Evolutionary conservation across 2,888 invertebrate species (phyloP), one percentile per base, ranked within the genome.

Genomic region (Drosophila flavopinicola): DNA sequence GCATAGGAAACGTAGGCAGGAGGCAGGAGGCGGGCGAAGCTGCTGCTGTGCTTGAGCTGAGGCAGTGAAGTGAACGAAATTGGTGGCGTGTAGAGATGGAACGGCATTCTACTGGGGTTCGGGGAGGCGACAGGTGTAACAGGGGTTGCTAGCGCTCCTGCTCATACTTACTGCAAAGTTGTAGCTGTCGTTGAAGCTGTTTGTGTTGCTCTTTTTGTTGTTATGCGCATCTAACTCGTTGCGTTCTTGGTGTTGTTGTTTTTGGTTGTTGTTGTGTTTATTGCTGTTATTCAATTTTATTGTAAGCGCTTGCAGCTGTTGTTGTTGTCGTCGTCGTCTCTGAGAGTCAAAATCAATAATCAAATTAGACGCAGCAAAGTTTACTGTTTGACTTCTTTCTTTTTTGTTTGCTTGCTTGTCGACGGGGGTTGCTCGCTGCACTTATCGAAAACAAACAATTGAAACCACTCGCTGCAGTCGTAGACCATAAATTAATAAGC

Each of bases 161-260:
- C 61, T 67, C 44, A 67, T 88, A 85, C 88, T 88, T 87, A 88
- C 88, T 85, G 86, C 83, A 84, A 83, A 71, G 61, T 48, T 59
- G 54, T 48, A 29, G 35, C 30, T 49, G 48, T 38, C 33, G 42
- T 37, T 42, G 35, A 63, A 56, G 17, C 39, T 63, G 51, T 51
- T 52, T 48, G 44, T 73, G 44, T 44, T 76, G 52, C 37, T 52
- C 49, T 57, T 69, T 24, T 39, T 44, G 57, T 33, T 41, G 30
- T 56, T 58, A 33, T 35, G 33, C 33, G 57, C 57, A 57, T 57
- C 42, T 42, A 57, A 57, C 56, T 57, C 57, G 57, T 56, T 33
- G 63, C 45, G 54, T 59, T 66, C 39, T 44, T 58, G 39, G 45
- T 72, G 44, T 54, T 61, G 24, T 39, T 72, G 15, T 58, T 66